These are phyloP conservation scores for Rhodophaea formosa DNA, from an alignment of 2,888 invertebrate species.

Conservation along the genomic window DNA sequence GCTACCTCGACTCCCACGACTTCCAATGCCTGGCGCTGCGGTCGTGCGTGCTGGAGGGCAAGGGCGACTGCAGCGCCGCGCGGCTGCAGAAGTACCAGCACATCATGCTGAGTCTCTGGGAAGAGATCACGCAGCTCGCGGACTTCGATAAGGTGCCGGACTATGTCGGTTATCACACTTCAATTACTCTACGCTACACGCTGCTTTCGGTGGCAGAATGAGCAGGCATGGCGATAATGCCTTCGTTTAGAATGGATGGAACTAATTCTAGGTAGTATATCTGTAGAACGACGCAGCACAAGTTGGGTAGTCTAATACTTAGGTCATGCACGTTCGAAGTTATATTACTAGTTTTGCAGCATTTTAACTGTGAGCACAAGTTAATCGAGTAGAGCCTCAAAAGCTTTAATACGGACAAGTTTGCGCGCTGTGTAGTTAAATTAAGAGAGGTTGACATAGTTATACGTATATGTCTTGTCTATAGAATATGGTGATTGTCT, in stretches of 20 bases:
- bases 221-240: conserved; percentile 21
- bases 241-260: not conserved
- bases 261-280: no score
- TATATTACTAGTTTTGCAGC: no score
- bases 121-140: conserved; percentile 91
- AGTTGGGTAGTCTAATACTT: no score
- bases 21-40: conserved; percentile 91
- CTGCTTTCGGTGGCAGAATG: conserved; percentile 26
- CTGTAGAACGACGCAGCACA: no score
- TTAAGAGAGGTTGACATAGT: no score
- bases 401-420: no score
- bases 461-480: no score
- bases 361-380: no score
- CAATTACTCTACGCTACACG: conserved; percentile 47
- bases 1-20: conserved; percentile 89
- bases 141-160: conserved; percentile 91
- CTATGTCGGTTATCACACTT: conserved; percentile 75
- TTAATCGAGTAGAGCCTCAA: no score
- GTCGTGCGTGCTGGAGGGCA: conserved; percentile 90
- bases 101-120: conserved; percentile 91
- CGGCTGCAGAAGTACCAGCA: conserved; percentile 90
- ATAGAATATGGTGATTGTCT: no score
- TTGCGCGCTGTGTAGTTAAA: no score
- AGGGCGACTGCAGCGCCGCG: conserved; percentile 87
- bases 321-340: no score